Evolutionary conservation across 2,888 invertebrate genomes (phyloP).

Genomic region (Pollenia griseotomentosa): DNA sequence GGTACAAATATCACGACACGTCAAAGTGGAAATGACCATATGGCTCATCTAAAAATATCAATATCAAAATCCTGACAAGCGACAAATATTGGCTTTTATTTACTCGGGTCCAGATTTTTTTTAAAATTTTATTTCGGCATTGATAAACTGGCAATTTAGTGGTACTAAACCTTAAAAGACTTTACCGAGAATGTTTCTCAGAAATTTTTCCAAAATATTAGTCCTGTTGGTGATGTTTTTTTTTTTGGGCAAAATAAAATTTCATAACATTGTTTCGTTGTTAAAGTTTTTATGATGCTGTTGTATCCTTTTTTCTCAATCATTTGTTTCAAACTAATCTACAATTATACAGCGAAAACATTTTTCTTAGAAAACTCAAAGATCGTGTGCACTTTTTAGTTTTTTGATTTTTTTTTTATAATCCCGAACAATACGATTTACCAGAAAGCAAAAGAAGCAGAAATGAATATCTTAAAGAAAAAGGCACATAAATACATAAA

Average conservation of each 20-base stretch:
- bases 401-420: conserved; percentile 28
- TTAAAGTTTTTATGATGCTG: conserved; percentile 22
- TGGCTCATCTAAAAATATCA: too few species aligned
- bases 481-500: conserved; percentile 47
- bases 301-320: conserved; percentile 41
- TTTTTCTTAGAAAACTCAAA: conserved; percentile 63
- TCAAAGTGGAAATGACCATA: too few species aligned
- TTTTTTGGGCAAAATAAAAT: too few species aligned
- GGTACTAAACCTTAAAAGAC: too few species aligned
- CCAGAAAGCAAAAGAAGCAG: conserved; percentile 42
- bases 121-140: too few species aligned
- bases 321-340: conserved; percentile 66
- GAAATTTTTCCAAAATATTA: too few species aligned
- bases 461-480: conserved; percentile 42
- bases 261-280: background rate
- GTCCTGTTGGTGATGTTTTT: background rate
- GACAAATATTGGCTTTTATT: too few species aligned
- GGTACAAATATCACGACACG: too few species aligned
- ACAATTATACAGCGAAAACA: conserved; percentile 64
- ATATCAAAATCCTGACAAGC: too few species aligned
- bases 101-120: too few species aligned
- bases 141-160: too few species aligned
- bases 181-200: too few species aligned
- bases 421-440: conserved; percentile 55
- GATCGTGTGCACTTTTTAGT: conserved; percentile 47